Evolutionary conservation across 2,797 vertebrate genomes (phyloP), one percentile per base, ranked within the genome.

Genomic region (Smutsia temminckii): DNA sequence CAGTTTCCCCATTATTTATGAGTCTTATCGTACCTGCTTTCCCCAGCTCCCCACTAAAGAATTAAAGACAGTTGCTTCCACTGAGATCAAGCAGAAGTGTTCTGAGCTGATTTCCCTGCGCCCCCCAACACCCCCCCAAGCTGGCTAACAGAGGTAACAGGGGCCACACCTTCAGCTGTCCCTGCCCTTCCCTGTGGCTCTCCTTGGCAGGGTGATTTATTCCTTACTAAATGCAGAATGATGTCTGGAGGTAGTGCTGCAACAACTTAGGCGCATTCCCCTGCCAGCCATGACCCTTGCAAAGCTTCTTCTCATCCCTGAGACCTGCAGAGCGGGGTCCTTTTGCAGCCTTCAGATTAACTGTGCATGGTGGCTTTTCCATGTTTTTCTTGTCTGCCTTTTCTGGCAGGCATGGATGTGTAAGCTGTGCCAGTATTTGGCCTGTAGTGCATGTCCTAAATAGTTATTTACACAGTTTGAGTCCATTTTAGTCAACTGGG

Each of bases 381-480:
- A 11, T 64, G 75, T 93, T 85, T 89, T 46, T 74, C 89, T 93
- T 68, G 91, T 77, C 80, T 96, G 97, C 92, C 94, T 96, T 79
- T 96, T 87, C 96, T 96, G 96, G 96, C 94, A 96, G 86, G 40
- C 96, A 12, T 6, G 66, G 80, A 51, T 46, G 42, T 46, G 86
- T 74, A 77, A 92, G 55, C 89, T 0, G 17, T 89, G 96, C 95
- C 95, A 96, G 87, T 53, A 21, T 96, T 92, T 96, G 97, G 95
- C 91, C 94, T 2, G 1, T 88, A 92, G 91, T 90, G 87, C 89
- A 78, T 77, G 93, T 96, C 97, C 95, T 97, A 97, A 98, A 97
- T 96, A 97, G 96, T 97, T 98, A 98, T 98, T 98, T 97, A 96
- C 97, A 98, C 97, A 97, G 94, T 97, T 97, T 96, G 97, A 98